Evolutionary conservation across 2,888 invertebrate species (phyloP).

Genomic region (Dendrolimus pini): DNA sequence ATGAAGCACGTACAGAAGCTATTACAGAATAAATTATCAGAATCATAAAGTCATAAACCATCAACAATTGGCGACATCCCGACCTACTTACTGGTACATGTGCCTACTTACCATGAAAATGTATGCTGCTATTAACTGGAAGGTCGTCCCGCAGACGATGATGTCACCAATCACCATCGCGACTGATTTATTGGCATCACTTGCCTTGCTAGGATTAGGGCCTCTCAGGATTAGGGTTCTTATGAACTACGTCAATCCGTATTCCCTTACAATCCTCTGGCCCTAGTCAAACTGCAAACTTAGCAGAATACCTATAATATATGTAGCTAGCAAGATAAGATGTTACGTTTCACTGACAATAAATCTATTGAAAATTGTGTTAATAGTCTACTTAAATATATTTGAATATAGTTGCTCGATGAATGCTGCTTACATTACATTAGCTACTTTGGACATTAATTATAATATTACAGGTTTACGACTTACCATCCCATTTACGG

Average conservation of each 20-base stretch:
- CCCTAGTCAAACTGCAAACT: no score
- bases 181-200: conserved; percentile 58
- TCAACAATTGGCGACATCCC: conserved; percentile 44
- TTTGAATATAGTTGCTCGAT: no score
- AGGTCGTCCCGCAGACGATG: conserved; percentile 55
- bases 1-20: no score
- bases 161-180: conserved; percentile 61
- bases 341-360: conserved; percentile 12
- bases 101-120: conserved; percentile 44
- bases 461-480: no score
- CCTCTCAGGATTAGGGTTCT: conserved; percentile 18
- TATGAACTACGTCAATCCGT: no score
- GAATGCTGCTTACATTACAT: no score
- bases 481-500: no score
- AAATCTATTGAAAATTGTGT: conserved; percentile 17
- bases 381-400: conserved; percentile 4
- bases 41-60: conserved; percentile 26
- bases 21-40: neutral
- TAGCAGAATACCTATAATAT: no score
- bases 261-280: no score
- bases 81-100: conserved; percentile 33
- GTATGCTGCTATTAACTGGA: conserved; percentile 56
- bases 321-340: no score
- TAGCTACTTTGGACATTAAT: no score
- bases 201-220: conserved; percentile 46